phyloP scores from a whole-genome alignment of 1,140 invertebrate species.

The Macrosteles quadrilineatus region DNA sequence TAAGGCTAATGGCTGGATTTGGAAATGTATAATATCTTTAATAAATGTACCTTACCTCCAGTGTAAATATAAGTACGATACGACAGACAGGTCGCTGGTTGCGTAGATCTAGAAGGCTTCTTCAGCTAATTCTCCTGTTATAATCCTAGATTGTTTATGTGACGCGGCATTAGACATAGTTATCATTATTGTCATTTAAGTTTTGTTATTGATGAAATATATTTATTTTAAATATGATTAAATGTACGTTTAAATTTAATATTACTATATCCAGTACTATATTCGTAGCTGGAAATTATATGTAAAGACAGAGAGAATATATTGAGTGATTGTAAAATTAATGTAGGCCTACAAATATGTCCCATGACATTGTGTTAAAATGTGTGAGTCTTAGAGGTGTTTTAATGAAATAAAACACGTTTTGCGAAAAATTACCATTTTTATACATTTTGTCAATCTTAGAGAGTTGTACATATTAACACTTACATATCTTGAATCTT shows the following conservation, averaged over 20 bases:
- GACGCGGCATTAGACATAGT: constrained; percentile 5
- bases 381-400: constrained; percentile 18
- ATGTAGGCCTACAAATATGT: constrained; percentile 25
- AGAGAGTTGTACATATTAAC: too few species aligned
- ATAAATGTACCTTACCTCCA: background rate
- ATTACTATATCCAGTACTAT: too few species aligned
- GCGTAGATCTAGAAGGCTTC: background rate
- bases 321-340: constrained; percentile 14
- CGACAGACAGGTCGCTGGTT: background rate
- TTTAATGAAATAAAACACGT: constrained; percentile 26
- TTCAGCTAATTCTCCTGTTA: background rate
- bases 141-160: constrained; percentile 24
- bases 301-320: background rate
- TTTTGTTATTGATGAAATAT: constrained; percentile 19
- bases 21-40: constrained; percentile 18
- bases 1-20: constrained; percentile 16
- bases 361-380: constrained; percentile 1
- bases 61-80: constrained; percentile 7
- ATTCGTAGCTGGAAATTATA: too few species aligned
- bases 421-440: constrained; percentile 9
- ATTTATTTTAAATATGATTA: constrained; percentile 21
- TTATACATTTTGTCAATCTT: too few species aligned
- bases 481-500: too few species aligned
- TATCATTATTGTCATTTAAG: constrained; percentile 3
- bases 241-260: background rate